phyloP scores from a whole-genome alignment of 2,888 invertebrate genomes.

The Callinectes sapidus region DNA sequence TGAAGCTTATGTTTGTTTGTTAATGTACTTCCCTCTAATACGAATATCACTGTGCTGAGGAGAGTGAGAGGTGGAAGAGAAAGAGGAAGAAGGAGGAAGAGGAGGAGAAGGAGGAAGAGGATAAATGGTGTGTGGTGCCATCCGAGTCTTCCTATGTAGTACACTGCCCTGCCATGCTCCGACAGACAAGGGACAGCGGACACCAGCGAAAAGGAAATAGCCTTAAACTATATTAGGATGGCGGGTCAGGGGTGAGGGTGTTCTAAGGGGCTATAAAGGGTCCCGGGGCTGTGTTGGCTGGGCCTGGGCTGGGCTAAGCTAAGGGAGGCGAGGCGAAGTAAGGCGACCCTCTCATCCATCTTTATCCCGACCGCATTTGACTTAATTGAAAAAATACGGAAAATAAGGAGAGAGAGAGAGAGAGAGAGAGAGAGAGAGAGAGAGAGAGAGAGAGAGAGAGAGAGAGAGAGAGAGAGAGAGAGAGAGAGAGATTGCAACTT shows the following conservation, averaged over 20 bases:
- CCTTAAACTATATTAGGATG: neutral
- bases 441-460: conserved; percentile 25
- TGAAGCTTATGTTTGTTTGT: neutral
- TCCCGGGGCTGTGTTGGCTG: neutral
- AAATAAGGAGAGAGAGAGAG: neutral
- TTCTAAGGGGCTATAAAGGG: neutral
- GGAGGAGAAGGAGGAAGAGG: neutral
- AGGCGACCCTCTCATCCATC: neutral
- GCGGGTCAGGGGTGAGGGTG: conserved; percentile 5
- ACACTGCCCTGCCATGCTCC: neutral
- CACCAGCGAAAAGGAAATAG: neutral
- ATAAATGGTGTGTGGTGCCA: neutral
- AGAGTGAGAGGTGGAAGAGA: neutral
- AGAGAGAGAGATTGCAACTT: neutral
- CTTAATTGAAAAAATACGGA: neutral
- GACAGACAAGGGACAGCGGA: conserved; percentile 9
- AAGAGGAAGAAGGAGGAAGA: neutral
- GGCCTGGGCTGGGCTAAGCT: neutral
- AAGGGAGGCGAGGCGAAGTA: neutral
- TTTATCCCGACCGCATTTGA: neutral
- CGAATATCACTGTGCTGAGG: neutral
- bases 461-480: conserved; percentile 17
- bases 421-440: conserved; percentile 22
- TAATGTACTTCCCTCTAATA: neutral
- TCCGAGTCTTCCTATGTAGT: neutral